Evolutionary conservation across 2,797 vertebrate genomes (phyloP).

Genomic region (Aplochiton taeniatus): DNA sequence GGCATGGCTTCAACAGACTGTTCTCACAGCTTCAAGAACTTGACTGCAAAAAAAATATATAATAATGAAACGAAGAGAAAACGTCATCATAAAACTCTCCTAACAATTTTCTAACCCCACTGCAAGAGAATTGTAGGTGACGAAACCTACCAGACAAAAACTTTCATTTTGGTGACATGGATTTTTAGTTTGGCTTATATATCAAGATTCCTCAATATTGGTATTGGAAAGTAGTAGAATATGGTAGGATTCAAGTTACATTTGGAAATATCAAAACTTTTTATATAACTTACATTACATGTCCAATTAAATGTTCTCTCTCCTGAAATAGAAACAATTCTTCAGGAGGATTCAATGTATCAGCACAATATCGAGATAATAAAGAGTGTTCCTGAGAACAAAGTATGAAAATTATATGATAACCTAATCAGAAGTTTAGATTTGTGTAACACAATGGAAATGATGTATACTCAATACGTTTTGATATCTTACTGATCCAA

Average conservation of each 20-base stretch:
- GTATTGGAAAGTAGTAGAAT: constrained; percentile 74
- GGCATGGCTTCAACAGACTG: constrained; percentile 85
- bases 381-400: constrained; percentile 71
- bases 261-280: constrained; percentile 75
- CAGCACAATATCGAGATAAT: constrained; percentile 76
- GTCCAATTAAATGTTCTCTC: constrained; percentile 78
- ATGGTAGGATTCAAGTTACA: constrained; percentile 78
- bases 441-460: constrained; percentile 79
- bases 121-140: constrained; percentile 58
- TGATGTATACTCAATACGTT: constrained; percentile 79
- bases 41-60: constrained; percentile 74
- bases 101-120: constrained; percentile 13
- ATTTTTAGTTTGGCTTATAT: constrained; percentile 75
- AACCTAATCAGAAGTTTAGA: constrained; percentile 67
- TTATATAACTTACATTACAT: constrained; percentile 76
- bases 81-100: constrained; percentile 34
- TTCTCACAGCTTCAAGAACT: constrained; percentile 80
- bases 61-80: constrained; percentile 54
- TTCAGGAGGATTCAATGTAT: constrained; percentile 74
- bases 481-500: constrained; percentile 81
- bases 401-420: constrained; percentile 68
- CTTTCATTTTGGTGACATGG: constrained; percentile 72
- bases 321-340: constrained; percentile 71
- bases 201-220: constrained; percentile 74
- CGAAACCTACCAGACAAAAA: constrained; percentile 64